These are phyloP conservation scores for Candoia aspera DNA, from an alignment of 2,113 vertebrate species.

Conservation along the genomic window DNA sequence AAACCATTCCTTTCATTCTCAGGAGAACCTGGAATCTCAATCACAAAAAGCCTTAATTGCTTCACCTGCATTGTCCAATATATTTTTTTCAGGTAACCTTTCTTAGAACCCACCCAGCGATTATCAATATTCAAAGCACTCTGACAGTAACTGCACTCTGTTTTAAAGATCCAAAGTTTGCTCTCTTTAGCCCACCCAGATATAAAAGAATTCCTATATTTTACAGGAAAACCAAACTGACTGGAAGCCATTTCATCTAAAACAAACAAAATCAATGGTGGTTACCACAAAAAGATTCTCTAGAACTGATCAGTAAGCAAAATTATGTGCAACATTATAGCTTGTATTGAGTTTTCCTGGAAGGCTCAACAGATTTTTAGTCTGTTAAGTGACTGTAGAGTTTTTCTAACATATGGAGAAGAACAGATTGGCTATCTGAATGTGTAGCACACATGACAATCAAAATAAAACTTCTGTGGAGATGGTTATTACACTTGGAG, in stretches of 20 bases:
- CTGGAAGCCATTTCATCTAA: slow-evolving; percentile 29
- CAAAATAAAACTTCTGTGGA: background rate
- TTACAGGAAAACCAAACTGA: slow-evolving; percentile 46
- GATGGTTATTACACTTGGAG: background rate
- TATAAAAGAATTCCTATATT: slow-evolving; percentile 31
- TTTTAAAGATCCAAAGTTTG: slow-evolving; percentile 24
- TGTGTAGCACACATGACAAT: background rate
- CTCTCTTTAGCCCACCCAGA: background rate
- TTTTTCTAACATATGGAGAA: background rate
- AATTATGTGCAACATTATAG: slow-evolving; percentile 4
- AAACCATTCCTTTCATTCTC: background rate
- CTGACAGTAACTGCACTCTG: slow-evolving; percentile 12
- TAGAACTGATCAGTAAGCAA: slow-evolving; percentile 45
- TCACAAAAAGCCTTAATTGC: background rate
- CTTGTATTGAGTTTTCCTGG: background rate
- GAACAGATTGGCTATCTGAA: background rate
- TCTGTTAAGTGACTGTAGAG: background rate
- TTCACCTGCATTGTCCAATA: background rate
- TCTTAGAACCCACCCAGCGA: background rate
- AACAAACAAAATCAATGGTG: slow-evolving; percentile 38
- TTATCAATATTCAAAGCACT: slow-evolving; percentile 31
- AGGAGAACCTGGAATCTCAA: slow-evolving; percentile 6
- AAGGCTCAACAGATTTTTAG: slow-evolving; percentile 1
- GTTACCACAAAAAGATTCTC: slow-evolving; percentile 39
- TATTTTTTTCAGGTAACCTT: background rate